phyloP scores from a whole-genome alignment of 2,888 invertebrate genomes.

The Phalera bucephala region DNA sequence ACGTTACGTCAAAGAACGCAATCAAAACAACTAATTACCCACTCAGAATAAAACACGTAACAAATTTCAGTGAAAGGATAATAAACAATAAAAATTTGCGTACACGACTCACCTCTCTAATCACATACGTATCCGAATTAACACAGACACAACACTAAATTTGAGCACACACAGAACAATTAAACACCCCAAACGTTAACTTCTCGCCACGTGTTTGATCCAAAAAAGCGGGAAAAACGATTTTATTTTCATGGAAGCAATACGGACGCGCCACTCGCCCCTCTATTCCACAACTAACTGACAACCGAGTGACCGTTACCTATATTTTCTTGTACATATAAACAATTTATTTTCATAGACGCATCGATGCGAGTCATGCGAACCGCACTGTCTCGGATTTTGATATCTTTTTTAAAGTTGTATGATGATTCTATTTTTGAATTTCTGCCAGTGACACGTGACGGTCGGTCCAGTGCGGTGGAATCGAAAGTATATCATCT shows the following conservation, averaged over 20 bases:
- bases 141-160: constrained; percentile 41
- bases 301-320: constrained; percentile 74
- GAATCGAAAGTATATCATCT: constrained; percentile 11
- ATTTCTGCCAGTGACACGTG: constrained; percentile 43
- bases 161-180: constrained; percentile 45
- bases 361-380: constrained; percentile 52
- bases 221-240: constrained; percentile 42
- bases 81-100: constrained; percentile 23
- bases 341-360: constrained; percentile 75
- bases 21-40: neutral
- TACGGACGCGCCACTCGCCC: constrained; percentile 51
- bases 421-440: constrained; percentile 47
- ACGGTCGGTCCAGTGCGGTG: constrained; percentile 18
- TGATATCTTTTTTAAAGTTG: constrained; percentile 29
- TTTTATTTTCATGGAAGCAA: constrained; percentile 50
- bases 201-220: constrained; percentile 50
- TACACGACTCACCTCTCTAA: constrained; percentile 27
- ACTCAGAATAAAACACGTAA: constrained; percentile 14
- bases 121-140: constrained; percentile 37
- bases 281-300: constrained; percentile 65
- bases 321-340: constrained; percentile 66
- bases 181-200: constrained; percentile 64
- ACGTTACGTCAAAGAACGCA: constrained; percentile 10
- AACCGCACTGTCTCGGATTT: constrained; percentile 18
- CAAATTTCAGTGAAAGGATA: constrained; percentile 9